Conservation (phyloP, 2,888 invertebrate species). For the Brachypalpus laphriformis region DNA sequence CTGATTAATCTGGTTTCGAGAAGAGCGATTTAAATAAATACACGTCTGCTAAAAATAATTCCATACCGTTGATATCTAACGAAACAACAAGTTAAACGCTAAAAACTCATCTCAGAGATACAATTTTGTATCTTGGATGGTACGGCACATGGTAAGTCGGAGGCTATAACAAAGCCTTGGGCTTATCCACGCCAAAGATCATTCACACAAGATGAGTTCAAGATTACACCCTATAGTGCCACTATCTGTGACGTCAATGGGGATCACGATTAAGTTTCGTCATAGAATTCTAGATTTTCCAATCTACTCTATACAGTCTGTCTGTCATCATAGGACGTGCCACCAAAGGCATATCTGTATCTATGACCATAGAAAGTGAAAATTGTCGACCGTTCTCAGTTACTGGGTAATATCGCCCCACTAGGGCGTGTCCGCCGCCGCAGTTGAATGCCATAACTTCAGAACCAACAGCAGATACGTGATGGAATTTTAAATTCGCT, state of each 20-base stretch:
- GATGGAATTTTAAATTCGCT: slow-evolving; percentile 59
- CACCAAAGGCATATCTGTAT: not conserved
- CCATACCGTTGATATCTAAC: slow-evolving; percentile 19
- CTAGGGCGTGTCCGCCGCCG: slow-evolving; percentile 59
- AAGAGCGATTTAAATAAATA: slow-evolving; percentile 54
- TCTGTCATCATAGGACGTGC: slow-evolving; percentile 10
- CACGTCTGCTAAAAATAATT: slow-evolving; percentile 43
- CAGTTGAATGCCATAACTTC: slow-evolving; percentile 23
- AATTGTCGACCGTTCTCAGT: slow-evolving; percentile 9
- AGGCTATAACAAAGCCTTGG: not conserved
- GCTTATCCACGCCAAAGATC: not conserved
- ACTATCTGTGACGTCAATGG: slow-evolving; percentile 30
- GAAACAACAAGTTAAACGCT: slow-evolving; percentile 21
- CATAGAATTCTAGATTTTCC: slow-evolving; percentile 39
- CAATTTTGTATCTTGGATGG: not conserved
- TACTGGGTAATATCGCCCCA: slow-evolving; percentile 19
- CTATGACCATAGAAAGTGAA: slow-evolving; percentile 57
- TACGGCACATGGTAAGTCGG: not conserved
- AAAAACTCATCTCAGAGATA: slow-evolving; percentile 12
- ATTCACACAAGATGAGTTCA: slow-evolving; percentile 16
- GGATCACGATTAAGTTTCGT: slow-evolving; percentile 26
- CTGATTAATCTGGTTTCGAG: slow-evolving; percentile 67
- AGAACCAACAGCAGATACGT: slow-evolving; percentile 46
- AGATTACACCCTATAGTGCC: not conserved
- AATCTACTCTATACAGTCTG: not conserved